Evolutionary conservation across 2,888 invertebrate genomes (phyloP).

Genomic region (Cynaeus angustus): DNA sequence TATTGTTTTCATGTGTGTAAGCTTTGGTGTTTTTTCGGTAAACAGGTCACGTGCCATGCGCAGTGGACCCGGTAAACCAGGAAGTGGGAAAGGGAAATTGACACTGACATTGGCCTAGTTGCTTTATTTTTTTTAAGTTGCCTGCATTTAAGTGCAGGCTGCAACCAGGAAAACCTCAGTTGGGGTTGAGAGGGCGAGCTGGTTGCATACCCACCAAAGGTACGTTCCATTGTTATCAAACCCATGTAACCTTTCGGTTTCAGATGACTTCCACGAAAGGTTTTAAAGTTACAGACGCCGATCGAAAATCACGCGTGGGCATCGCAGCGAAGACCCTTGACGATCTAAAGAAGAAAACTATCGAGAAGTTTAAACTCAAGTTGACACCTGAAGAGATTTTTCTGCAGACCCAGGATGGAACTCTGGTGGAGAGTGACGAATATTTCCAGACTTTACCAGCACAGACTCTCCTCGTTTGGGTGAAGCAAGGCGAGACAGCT

Average conservation of each 20-base stretch:
- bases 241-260: conserved; percentile 17
- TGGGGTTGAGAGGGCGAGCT: conserved; percentile 27
- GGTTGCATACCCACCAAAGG: conserved; percentile 45
- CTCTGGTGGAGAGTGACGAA: conserved; percentile 82
- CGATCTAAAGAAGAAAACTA: conserved; percentile 81
- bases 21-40: too few species aligned
- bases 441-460: conserved; percentile 84
- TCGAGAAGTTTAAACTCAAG: conserved; percentile 74
- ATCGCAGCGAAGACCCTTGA: conserved; percentile 80
- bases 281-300: conserved; percentile 82
- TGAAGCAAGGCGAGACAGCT: conserved; percentile 68
- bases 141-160: conserved; percentile 59
- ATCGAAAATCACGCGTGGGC: conserved; percentile 80
- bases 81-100: conserved; percentile 62
- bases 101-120: conserved; percentile 65
- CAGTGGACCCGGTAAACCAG: conserved; percentile 47
- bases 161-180: conserved; percentile 57
- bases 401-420: conserved; percentile 77
- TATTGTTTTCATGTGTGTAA: too few species aligned
- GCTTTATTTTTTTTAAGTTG: conserved; percentile 54
- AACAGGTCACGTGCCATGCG: conserved; percentile 52
- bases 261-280: conserved; percentile 76
- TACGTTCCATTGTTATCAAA: not conserved
- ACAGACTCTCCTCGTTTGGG: conserved; percentile 82
- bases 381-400: conserved; percentile 62